Percentiles rank a stretch among this genome's conserved stretches.
Conservation (phyloP, 2,113 vertebrate genomes). For the Leuciscus idus region DNA sequence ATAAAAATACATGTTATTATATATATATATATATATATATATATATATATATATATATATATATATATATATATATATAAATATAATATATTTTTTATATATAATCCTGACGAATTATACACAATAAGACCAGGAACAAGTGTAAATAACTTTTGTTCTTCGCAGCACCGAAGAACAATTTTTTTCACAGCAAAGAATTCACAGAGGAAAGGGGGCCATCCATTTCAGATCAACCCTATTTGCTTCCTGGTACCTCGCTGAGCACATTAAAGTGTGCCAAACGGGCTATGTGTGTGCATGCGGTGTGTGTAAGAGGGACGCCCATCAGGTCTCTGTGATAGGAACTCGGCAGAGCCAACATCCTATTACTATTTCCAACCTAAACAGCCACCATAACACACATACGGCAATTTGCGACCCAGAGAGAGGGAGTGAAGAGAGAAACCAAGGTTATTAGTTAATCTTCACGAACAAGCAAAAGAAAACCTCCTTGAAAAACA, state of each 20-base stretch:
- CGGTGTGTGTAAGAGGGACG: conserved; percentile 67
- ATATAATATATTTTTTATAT: neutral
- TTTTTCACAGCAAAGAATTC: neutral
- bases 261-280: conserved; percentile 15
- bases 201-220: conserved; percentile 56
- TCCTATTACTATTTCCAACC: conserved; percentile 66
- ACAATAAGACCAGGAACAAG: neutral
- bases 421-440: conserved; percentile 51
- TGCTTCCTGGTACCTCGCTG: neutral
- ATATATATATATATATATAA: neutral
- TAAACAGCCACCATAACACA: conserved; percentile 20
- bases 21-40: too few relatives aligned
- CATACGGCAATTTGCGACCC: conserved; percentile 61
- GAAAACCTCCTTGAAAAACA: conserved; percentile 32
- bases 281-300: neutral
- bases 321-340: conserved; percentile 71
- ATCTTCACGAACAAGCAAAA: conserved; percentile 65
- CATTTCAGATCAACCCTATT: conserved; percentile 64
- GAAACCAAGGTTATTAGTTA: conserved; percentile 63
- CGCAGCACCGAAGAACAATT: neutral
- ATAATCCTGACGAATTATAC: neutral
- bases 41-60: neutral
- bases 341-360: conserved; percentile 73
- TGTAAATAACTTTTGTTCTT: neutral
- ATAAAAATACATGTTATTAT: too few relatives aligned